A percentile compares a stretch with the other conserved stretches of the same genome.
phyloP scores from a whole-genome alignment of 1,140 invertebrate species.

The Pseudomyrmex gracilis region DNA sequence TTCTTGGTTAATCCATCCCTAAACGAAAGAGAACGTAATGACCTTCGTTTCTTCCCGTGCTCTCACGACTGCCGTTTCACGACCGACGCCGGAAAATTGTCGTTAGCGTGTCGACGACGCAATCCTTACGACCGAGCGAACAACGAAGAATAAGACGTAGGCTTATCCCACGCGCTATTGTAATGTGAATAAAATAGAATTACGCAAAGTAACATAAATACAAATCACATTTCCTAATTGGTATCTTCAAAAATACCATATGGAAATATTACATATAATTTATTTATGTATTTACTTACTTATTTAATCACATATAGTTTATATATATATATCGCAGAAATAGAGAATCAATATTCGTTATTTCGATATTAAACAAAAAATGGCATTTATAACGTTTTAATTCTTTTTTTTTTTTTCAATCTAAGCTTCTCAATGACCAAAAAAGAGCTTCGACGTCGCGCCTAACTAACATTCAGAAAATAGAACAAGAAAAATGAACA shows the following conservation, averaged over 20 bases:
- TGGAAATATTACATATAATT: background rate
- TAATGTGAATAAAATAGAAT: conserved; percentile 10
- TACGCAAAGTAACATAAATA: background rate
- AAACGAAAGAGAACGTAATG: background rate
- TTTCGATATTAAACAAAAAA: background rate
- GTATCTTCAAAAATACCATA: too few species aligned
- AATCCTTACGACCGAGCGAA: background rate
- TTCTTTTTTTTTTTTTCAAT: background rate
- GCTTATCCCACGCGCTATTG: background rate
- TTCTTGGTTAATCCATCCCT: conserved; percentile 6
- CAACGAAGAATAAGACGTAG: conserved; percentile 1
- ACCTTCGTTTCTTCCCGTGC: background rate
- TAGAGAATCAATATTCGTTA: background rate
- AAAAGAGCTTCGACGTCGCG: background rate
- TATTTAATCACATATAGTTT: background rate
- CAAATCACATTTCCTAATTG: background rate
- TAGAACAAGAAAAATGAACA: background rate
- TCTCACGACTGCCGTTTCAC: background rate
- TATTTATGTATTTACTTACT: background rate
- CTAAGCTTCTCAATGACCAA: conserved; percentile 16
- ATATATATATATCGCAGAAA: background rate
- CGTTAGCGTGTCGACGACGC: background rate
- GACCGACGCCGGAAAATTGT: conserved; percentile 1
- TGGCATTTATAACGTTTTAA: too few species aligned
- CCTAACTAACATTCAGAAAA: background rate